These are phyloP conservation scores for Tamias sibiricus DNA, from an alignment of 2,113 vertebrate genomes.

Conservation along the genomic window DNA sequence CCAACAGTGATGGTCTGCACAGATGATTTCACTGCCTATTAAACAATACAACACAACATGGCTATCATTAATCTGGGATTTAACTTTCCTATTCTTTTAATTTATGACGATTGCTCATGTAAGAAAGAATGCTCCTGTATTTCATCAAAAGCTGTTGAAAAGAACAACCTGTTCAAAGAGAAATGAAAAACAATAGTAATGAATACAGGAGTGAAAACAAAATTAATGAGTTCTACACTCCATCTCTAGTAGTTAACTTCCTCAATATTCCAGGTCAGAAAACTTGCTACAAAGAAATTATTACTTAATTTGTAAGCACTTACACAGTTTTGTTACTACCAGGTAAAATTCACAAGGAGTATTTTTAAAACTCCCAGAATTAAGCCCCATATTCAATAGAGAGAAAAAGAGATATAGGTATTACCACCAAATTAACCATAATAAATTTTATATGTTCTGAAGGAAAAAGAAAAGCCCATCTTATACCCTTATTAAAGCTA, in stretches of 20 bases:
- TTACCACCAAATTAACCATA: constrained; percentile 18
- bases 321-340: constrained; percentile 13
- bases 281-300: constrained; percentile 54
- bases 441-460: constrained; percentile 33
- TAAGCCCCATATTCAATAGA: constrained; percentile 33
- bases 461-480: constrained; percentile 17
- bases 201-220: constrained; percentile 10
- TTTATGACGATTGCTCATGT: background rate
- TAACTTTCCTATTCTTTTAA: constrained; percentile 14
- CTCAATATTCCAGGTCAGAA: background rate
- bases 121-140: background rate
- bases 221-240: constrained; percentile 18
- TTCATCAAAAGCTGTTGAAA: constrained; percentile 48
- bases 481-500: background rate
- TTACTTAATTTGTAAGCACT: constrained; percentile 47
- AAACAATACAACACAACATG: constrained; percentile 82
- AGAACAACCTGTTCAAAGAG: constrained; percentile 60
- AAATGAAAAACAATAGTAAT: constrained; percentile 49
- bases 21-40: constrained; percentile 92
- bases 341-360: background rate
- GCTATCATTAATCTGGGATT: constrained; percentile 48
- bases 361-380: constrained; percentile 45
- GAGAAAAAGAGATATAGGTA: constrained; percentile 24
- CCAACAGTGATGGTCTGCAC: constrained; percentile 95
- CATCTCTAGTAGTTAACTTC: background rate